These are phyloP conservation scores for Pithecia hirsuta DNA, from an alignment of 2,797 vertebrate species.

Conservation along the genomic window DNA sequence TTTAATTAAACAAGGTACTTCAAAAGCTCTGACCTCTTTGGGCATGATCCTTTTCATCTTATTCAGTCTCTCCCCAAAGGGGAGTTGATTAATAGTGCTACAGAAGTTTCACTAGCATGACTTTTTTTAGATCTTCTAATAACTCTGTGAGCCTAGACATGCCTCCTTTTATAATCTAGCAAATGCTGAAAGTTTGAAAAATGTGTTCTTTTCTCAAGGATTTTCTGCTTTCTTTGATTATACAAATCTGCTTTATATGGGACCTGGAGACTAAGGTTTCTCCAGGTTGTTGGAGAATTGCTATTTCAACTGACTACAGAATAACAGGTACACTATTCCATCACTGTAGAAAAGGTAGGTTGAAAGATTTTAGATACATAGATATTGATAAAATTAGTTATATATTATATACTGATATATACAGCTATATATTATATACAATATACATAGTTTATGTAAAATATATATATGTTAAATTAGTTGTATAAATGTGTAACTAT, in stretches of 20 bases:
- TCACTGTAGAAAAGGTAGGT: background rate
- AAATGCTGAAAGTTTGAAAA: constrained; percentile 57
- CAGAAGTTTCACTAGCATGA: constrained; percentile 44
- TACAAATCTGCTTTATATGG: background rate
- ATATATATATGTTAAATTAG: background rate
- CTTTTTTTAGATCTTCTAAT: constrained; percentile 73
- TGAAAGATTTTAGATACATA: background rate
- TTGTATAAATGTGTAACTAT: background rate
- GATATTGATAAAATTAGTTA: background rate
- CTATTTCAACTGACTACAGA: background rate
- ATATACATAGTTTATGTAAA: background rate
- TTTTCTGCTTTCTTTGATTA: constrained; percentile 63
- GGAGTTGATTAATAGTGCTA: constrained; percentile 55
- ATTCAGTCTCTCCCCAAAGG: background rate
- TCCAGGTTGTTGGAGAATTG: background rate
- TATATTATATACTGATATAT: too few relatives aligned
- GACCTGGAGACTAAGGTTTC: background rate
- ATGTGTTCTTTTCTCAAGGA: constrained; percentile 43
- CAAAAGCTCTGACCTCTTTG: constrained; percentile 14
- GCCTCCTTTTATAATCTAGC: constrained; percentile 58
- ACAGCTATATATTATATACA: background rate
- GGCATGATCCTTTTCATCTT: constrained; percentile 56
- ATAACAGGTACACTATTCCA: background rate
- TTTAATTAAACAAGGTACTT: constrained; percentile 63
- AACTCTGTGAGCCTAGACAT: constrained; percentile 41